A percentile compares a stretch with the other conserved stretches of the same genome.
Conservation (phyloP, 2,113 vertebrate species). For the Odontophorus gujanensis region DNA sequence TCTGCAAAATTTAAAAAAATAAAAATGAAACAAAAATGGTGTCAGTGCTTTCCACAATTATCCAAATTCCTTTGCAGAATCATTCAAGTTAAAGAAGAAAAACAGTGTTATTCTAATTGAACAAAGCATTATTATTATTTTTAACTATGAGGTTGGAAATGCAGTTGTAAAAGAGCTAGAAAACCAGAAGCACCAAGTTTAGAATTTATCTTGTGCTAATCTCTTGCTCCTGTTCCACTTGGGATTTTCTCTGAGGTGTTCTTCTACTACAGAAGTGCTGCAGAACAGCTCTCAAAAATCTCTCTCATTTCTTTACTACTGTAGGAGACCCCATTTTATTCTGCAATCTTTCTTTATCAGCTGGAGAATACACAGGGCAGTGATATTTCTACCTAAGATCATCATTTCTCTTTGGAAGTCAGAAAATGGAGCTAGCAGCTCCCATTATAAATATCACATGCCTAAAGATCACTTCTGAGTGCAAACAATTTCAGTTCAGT, state of each 20-base stretch:
- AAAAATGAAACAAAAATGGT: background rate
- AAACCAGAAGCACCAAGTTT: background rate
- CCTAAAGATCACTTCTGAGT: slow-evolving; percentile 7
- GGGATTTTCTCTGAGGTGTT: background rate
- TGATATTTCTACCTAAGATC: background rate
- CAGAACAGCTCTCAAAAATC: background rate
- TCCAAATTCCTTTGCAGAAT: slow-evolving; percentile 50
- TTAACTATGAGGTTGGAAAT: background rate
- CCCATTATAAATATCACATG: background rate
- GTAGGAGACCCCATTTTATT: background rate
- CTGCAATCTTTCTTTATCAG: background rate
- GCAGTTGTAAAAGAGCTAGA: background rate
- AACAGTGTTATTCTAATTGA: slow-evolving; percentile 21
- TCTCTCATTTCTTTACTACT: background rate
- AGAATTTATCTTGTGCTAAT: background rate
- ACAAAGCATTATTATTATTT: background rate
- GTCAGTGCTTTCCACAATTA: slow-evolving; percentile 56
- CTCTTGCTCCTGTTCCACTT: background rate
- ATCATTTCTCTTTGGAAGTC: background rate
- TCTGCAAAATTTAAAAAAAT: background rate
- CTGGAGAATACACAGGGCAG: background rate
- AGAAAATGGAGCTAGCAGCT: background rate
- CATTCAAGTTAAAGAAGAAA: slow-evolving; percentile 41
- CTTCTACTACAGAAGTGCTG: background rate
- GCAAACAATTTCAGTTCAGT: slow-evolving; percentile 6